Evolutionary conservation across 2,113 vertebrate species (phyloP).

Genomic region (Sceloporus undulatus): DNA sequence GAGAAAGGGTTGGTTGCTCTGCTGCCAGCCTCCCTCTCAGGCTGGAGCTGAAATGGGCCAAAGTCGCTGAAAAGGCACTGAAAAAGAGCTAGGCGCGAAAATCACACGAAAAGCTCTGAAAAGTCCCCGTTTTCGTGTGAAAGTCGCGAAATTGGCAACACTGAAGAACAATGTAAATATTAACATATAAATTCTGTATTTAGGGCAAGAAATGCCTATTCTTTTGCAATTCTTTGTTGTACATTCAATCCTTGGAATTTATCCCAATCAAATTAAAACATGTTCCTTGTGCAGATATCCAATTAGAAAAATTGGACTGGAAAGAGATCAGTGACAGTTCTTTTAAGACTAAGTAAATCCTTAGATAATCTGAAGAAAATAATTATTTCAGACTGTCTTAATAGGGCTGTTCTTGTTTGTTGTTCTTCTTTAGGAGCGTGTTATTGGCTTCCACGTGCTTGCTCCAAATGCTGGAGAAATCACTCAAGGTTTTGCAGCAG

Average conservation of each 20-base stretch:
- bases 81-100: too few species aligned
- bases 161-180: not conserved
- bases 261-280: not conserved
- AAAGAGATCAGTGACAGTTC: not conserved
- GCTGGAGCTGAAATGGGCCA: too few species aligned
- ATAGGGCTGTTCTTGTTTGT: conserved; percentile 35
- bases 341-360: conserved; percentile 5
- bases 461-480: conserved; percentile 87
- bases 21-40: too few species aligned
- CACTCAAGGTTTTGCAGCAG: conserved; percentile 86
- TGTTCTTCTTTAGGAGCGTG: conserved; percentile 78
- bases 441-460: conserved; percentile 86
- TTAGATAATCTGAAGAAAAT: rapidly evolving
- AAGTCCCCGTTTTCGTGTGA: too few species aligned
- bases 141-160: too few species aligned
- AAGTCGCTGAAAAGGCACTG: too few species aligned
- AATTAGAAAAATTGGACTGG: not conserved
- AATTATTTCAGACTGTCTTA: conserved; percentile 16
- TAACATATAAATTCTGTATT: not conserved
- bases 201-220: not conserved
- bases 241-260: not conserved
- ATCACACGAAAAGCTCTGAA: too few species aligned
- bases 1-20: too few species aligned
- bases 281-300: not conserved
- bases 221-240: not conserved